A percentile compares a stretch with the other conserved stretches of the same genome.
These are phyloP conservation scores for Ectropis grisescens DNA, from an alignment of 1,140 invertebrate species.

Conservation along the genomic window DNA sequence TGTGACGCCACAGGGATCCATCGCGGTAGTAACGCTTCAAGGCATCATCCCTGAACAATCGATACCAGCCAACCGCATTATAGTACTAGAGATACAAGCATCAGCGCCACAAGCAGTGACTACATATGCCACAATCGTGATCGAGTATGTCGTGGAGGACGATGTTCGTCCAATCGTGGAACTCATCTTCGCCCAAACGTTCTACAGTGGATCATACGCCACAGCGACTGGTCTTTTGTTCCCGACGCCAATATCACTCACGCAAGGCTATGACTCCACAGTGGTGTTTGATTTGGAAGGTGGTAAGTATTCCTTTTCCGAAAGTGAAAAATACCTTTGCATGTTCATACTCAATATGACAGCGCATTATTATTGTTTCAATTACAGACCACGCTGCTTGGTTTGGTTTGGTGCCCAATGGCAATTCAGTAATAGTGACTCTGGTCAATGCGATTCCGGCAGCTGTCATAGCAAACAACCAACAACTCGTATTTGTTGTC, in stretches of 20 bases:
- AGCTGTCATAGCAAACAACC: conserved; percentile 16
- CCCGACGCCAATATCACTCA: conserved; percentile 9
- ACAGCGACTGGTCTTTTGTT: conserved; percentile 10
- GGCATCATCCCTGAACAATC: conserved; percentile 9
- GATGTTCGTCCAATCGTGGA: conserved; percentile 2
- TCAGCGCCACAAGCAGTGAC: conserved; percentile 10
- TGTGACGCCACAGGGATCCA: conserved; percentile 2
- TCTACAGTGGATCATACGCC: conserved; percentile 21
- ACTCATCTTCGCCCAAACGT: conserved; percentile 19
- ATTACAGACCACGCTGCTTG: conserved; percentile 21
- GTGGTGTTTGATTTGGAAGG: conserved; percentile 21
- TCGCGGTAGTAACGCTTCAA: conserved; percentile 6
- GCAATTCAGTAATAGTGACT: conserved; percentile 10
- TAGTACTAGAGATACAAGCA: conserved; percentile 16
- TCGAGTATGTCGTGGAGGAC: conserved; percentile 6
- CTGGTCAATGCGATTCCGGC: conserved; percentile 8
- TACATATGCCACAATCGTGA: conserved; percentile 17
- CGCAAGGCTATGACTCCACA: conserved; percentile 17
- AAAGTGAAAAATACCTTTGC: no score
- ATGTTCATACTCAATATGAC: no score
- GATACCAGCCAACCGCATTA: conserved; percentile 10
- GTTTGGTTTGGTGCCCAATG: conserved; percentile 10
- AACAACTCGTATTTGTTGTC: conserved; percentile 16
- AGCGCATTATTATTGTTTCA: no score
- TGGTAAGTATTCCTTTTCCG: no score